A percentile compares a stretch with the other conserved stretches of the same genome.
These are phyloP conservation scores for Papilio protenor DNA, from an alignment of 2,888 invertebrate genomes.

Conservation along the genomic window DNA sequence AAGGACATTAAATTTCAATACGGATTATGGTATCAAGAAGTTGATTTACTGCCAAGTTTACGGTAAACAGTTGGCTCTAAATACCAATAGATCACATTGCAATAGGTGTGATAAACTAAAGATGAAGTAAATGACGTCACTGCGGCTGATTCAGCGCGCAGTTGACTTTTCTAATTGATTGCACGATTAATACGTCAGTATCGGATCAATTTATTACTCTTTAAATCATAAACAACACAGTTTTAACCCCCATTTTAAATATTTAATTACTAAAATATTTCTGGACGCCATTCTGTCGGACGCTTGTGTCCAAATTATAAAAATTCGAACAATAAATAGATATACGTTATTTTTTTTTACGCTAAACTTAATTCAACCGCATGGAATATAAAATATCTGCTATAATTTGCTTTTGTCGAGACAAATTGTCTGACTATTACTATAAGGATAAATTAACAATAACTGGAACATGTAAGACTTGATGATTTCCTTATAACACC, in stretches of 20 bases:
- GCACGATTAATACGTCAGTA: not conserved
- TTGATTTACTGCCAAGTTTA: not conserved
- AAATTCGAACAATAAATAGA: not conserved
- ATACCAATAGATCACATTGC: constrained; percentile 8
- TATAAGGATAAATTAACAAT: not conserved
- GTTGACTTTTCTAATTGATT: constrained; percentile 14
- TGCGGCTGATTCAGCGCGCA: constrained; percentile 1
- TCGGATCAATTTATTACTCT: not conserved
- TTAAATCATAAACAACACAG: not conserved
- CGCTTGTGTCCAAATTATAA: not conserved
- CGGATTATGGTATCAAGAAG: not conserved
- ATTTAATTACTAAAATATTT: not conserved
- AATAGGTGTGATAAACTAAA: constrained; percentile 1
- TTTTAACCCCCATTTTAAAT: not conserved
- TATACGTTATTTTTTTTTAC: not conserved
- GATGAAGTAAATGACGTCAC: constrained; percentile 3
- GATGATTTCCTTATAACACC: not conserved
- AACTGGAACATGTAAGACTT: not conserved
- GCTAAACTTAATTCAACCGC: not conserved
- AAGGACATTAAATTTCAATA: not conserved
- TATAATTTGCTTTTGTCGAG: not conserved
- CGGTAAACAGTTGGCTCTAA: not conserved
- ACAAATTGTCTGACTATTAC: not conserved
- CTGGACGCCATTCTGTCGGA: not conserved
- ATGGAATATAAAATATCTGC: not conserved